Conservation (phyloP, 2,888 invertebrate genomes). For the Quadroppia sp. region DNA sequence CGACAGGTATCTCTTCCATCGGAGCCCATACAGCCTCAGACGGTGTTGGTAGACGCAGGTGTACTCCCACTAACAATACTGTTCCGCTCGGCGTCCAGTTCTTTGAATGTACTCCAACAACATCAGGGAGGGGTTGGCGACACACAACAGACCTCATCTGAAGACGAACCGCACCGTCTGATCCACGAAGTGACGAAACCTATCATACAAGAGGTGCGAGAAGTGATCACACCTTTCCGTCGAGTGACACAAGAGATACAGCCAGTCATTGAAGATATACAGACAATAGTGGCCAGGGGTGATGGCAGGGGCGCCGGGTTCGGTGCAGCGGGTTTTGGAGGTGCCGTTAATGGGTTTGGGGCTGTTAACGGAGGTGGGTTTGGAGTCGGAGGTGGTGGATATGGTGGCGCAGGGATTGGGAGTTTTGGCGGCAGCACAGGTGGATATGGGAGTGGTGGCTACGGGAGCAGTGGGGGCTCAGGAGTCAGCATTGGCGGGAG, state of each 20-base stretch:
- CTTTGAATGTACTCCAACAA: conserved; percentile 1
- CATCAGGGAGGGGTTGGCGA: conserved; percentile 17
- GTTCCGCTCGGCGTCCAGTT: conserved; percentile 26
- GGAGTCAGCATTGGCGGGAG: neutral
- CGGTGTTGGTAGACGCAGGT: conserved; percentile 20
- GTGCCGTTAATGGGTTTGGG: neutral
- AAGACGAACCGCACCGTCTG: conserved; percentile 36
- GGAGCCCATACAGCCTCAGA: conserved; percentile 10
- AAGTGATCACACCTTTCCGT: conserved; percentile 25
- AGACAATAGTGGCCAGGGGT: conserved; percentile 15
- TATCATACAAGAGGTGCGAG: conserved; percentile 36
- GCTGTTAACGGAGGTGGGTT: neutral
- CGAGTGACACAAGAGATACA: conserved; percentile 13
- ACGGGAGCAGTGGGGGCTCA: neutral
- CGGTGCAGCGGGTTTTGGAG: neutral
- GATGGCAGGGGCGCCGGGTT: neutral
- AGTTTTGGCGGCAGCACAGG: neutral
- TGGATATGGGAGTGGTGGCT: neutral
- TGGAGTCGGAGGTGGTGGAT: conserved; percentile 1
- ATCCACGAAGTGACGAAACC: conserved; percentile 36
- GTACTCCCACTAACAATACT: conserved; percentile 14
- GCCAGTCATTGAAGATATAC: conserved; percentile 21
- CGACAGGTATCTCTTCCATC: neutral
- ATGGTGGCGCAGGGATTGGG: neutral
- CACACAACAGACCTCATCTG: conserved; percentile 7